Percentiles rank a stretch among this genome's conserved stretches.
phyloP scores from a whole-genome alignment of 2,113 vertebrate species.

The Bos javanicus region DNA sequence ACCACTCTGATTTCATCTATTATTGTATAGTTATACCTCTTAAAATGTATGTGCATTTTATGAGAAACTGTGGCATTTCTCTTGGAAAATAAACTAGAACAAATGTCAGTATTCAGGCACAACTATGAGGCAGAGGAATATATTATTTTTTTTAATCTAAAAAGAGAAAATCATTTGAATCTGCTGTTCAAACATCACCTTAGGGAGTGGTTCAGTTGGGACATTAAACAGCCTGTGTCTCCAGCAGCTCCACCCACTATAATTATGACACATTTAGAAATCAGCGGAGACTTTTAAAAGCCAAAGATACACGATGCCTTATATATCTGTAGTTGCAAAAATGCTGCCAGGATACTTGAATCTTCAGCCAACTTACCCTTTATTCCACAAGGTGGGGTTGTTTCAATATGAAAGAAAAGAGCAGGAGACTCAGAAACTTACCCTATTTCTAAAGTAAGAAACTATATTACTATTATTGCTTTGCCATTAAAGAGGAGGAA shows the following conservation, averaged over 20 bases:
- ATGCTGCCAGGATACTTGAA: neutral
- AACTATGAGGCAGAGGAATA: neutral
- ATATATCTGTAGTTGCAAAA: neutral
- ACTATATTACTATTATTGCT: neutral
- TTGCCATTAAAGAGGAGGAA: neutral
- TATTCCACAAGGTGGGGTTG: constrained; percentile 39
- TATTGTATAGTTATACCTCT: neutral
- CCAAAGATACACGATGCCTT: neutral
- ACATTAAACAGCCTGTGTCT: neutral
- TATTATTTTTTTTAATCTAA: neutral
- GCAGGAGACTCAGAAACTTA: neutral
- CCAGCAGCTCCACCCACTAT: neutral
- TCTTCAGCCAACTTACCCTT: neutral
- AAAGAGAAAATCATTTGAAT: neutral
- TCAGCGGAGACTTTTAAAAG: neutral
- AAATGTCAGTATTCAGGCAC: neutral
- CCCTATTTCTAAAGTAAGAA: neutral
- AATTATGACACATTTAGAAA: neutral
- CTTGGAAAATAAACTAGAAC: neutral
- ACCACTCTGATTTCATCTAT: neutral
- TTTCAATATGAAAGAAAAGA: constrained; percentile 21
- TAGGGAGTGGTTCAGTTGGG: neutral
- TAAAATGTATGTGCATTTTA: neutral
- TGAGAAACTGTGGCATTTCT: neutral
- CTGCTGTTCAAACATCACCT: neutral